Conservation (phyloP, 2,888 invertebrate species). For the Eupithecia subumbrata region DNA sequence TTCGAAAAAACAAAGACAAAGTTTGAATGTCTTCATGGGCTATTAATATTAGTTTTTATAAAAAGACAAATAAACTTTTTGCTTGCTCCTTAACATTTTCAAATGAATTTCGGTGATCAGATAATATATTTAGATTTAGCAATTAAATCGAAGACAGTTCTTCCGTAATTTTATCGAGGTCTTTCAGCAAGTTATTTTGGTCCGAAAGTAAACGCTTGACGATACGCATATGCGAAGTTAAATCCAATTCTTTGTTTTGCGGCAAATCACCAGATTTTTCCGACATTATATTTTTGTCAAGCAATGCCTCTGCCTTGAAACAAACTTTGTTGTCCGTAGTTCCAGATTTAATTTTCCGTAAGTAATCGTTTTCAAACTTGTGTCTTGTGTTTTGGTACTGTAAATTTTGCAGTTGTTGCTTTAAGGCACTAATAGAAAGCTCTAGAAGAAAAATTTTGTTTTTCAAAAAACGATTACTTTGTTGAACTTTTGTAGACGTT, state of each 20-base stretch:
- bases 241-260: conserved; percentile 45
- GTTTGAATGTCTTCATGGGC: no score
- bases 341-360: conserved; percentile 24
- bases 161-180: conserved; percentile 26
- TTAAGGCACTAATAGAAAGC: conserved; percentile 50
- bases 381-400: conserved; percentile 49
- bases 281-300: background rate
- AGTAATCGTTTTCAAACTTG: conserved; percentile 43
- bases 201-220: conserved; percentile 60
- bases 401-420: conserved; percentile 53
- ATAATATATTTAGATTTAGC: conserved; percentile 31
- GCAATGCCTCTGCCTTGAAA: no score
- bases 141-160: conserved; percentile 49
- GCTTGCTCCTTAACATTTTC: background rate
- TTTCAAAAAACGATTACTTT: conserved; percentile 59
- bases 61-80: background rate
- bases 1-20: conserved; percentile 7
- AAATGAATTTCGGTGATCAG: background rate
- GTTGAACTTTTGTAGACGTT: conserved; percentile 54
- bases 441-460: conserved; percentile 62
- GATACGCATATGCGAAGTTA: conserved; percentile 58
- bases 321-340: background rate
- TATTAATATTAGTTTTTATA: no score
- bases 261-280: conserved; percentile 20
- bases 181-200: conserved; percentile 59